These are phyloP conservation scores for Paedocypris micromegethes DNA, from an alignment of 2,797 vertebrate genomes.

Conservation along the genomic window DNA sequence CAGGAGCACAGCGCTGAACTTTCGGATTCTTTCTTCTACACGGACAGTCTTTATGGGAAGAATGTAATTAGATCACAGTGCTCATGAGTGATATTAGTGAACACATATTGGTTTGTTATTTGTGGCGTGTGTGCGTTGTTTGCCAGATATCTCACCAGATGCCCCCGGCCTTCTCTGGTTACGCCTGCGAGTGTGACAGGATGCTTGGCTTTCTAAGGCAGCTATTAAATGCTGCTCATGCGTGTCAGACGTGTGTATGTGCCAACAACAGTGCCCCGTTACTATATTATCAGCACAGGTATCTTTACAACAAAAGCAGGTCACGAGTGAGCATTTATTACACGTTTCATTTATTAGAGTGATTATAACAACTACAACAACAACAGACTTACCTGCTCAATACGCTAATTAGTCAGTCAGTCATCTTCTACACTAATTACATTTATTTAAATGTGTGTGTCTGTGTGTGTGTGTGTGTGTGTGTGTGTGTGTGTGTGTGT, in stretches of 20 bases:
- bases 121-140: conserved; percentile 28
- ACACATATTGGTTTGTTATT: too few relatives aligned
- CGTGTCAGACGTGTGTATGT: conserved; percentile 39
- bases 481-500: too few relatives aligned
- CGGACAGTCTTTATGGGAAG: too few relatives aligned
- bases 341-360: too few relatives aligned
- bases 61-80: not conserved
- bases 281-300: conserved; percentile 26
- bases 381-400: too few relatives aligned
- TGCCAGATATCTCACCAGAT: conserved; percentile 43
- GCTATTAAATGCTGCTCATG: conserved; percentile 36
- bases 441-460: too few relatives aligned
- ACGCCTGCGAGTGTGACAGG: conserved; percentile 39
- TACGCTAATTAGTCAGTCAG: too few relatives aligned
- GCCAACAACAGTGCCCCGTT: conserved; percentile 26
- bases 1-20: not conserved
- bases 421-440: too few relatives aligned
- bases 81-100: too few relatives aligned
- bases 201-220: conserved; percentile 30
- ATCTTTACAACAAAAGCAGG: conserved; percentile 7
- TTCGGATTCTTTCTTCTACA: too few relatives aligned
- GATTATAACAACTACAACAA: too few relatives aligned
- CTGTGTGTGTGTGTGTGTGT: too few relatives aligned
- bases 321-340: conserved; percentile 7
- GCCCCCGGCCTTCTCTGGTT: conserved; percentile 47